Evolutionary conservation across 2,113 vertebrate species (phyloP).

Genomic region (Stegostoma tigrinum): DNA sequence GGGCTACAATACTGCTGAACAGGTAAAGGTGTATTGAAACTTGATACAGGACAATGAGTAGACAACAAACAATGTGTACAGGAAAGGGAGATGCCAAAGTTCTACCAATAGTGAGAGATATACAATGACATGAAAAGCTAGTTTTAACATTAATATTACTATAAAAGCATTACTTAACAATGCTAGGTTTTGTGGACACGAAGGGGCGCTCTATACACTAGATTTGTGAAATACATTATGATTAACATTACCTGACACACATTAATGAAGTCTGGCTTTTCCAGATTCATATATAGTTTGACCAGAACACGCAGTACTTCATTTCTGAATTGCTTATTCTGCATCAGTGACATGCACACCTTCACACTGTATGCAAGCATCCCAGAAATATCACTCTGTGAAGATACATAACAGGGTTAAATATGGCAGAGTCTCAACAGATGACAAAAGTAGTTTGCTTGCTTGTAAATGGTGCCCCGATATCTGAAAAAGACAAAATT

Average conservation of each 20-base stretch:
- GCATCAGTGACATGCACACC: slow-evolving; percentile 98
- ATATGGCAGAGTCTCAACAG: neutral
- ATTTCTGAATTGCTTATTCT: slow-evolving; percentile 96
- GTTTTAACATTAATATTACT: neutral
- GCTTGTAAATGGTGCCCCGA: neutral
- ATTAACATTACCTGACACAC: slow-evolving; percentile 80
- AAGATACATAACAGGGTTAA: slow-evolving; percentile 42
- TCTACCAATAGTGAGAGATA: neutral
- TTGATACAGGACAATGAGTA: neutral
- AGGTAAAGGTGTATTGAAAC: neutral
- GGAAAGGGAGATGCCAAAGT: neutral
- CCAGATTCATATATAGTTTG: slow-evolving; percentile 98
- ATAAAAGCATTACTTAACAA: neutral
- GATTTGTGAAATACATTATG: neutral
- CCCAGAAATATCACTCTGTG: slow-evolving; percentile 86
- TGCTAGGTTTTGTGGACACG: neutral
- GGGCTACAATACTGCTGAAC: neutral
- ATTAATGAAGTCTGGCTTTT: slow-evolving; percentile 97
- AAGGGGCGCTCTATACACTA: neutral
- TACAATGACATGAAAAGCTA: neutral
- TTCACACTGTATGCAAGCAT: slow-evolving; percentile 98
- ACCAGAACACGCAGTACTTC: slow-evolving; percentile 90
- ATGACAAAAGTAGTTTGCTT: neutral
- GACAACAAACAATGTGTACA: neutral
- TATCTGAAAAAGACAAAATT: neutral